These are phyloP conservation scores for Apeltes quadracus DNA, from an alignment of 2,113 vertebrate species.

Conservation along the genomic window DNA sequence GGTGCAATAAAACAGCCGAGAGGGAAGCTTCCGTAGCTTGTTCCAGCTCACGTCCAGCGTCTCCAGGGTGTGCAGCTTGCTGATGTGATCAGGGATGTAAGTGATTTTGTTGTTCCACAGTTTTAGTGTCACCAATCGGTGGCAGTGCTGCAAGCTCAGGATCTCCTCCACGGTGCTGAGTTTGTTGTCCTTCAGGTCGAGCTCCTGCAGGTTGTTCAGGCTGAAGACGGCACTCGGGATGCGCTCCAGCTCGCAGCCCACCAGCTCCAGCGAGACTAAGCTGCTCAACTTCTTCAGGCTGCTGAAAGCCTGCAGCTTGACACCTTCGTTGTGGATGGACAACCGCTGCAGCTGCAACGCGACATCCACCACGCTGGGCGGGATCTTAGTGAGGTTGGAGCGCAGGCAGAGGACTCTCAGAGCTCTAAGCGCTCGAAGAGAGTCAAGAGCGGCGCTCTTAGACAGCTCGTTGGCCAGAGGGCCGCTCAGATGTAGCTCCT, in stretches of 20 bases:
- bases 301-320: conserved; percentile 83
- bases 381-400: conserved; percentile 85
- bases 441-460: conserved; percentile 79
- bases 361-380: conserved; percentile 81
- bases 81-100: conserved; percentile 87
- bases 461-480: conserved; percentile 81
- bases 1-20: conserved; percentile 84
- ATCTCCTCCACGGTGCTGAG: conserved; percentile 89
- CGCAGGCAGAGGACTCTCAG: conserved; percentile 83
- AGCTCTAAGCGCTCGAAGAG: conserved; percentile 83
- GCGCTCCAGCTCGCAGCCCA: conserved; percentile 86
- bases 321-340: conserved; percentile 83
- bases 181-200: conserved; percentile 88
- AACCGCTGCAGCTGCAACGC: conserved; percentile 82
- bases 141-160: conserved; percentile 90
- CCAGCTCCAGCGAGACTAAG: conserved; percentile 82
- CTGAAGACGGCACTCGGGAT: conserved; percentile 90
- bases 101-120: conserved; percentile 90
- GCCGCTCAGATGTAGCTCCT: conserved; percentile 86
- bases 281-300: conserved; percentile 85
- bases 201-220: conserved; percentile 83
- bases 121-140: conserved; percentile 81
- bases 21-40: conserved; percentile 82
- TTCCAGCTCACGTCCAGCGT: conserved; percentile 87
- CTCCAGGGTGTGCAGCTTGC: conserved; percentile 85